phyloP scores from a whole-genome alignment of 2,888 invertebrate genomes.

The Cheilosia vernalis region DNA sequence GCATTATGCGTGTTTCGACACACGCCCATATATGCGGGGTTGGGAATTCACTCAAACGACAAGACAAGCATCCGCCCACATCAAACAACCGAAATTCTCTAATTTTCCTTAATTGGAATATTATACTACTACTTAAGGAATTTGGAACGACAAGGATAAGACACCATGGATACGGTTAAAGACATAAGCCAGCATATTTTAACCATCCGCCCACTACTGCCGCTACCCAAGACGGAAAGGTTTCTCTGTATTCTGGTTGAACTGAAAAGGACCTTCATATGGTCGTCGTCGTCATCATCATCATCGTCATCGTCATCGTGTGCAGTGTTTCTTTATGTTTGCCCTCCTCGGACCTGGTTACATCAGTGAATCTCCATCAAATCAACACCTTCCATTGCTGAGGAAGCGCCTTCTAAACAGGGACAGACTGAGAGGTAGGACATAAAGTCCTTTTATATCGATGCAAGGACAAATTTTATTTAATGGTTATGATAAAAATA shows the following conservation, averaged over 20 bases:
- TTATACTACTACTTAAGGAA: slow-evolving; percentile 55
- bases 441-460: slow-evolving; percentile 63
- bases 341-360: slow-evolving; percentile 30
- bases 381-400: slow-evolving; percentile 52
- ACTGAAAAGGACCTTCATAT: slow-evolving; percentile 32
- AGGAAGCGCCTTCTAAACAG: neutral
- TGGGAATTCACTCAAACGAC: neutral
- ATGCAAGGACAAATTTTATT: slow-evolving; percentile 73
- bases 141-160: slow-evolving; percentile 45
- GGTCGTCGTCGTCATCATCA: slow-evolving; percentile 1
- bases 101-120: slow-evolving; percentile 69
- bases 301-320: neutral
- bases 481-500: slow-evolving; percentile 75
- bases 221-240: slow-evolving; percentile 6
- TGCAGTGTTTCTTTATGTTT: slow-evolving; percentile 13
- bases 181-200: slow-evolving; percentile 48
- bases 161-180: slow-evolving; percentile 19
- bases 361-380: slow-evolving; percentile 35
- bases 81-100: slow-evolving; percentile 58
- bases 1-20: slow-evolving; percentile 16
- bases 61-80: slow-evolving; percentile 18
- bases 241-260: slow-evolving; percentile 22
- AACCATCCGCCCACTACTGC: slow-evolving; percentile 6
- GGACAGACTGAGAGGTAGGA: slow-evolving; percentile 17
- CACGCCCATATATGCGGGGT: neutral